Conservation (phyloP, 1,140 invertebrate species). For the Brachystomella parvula region DNA sequence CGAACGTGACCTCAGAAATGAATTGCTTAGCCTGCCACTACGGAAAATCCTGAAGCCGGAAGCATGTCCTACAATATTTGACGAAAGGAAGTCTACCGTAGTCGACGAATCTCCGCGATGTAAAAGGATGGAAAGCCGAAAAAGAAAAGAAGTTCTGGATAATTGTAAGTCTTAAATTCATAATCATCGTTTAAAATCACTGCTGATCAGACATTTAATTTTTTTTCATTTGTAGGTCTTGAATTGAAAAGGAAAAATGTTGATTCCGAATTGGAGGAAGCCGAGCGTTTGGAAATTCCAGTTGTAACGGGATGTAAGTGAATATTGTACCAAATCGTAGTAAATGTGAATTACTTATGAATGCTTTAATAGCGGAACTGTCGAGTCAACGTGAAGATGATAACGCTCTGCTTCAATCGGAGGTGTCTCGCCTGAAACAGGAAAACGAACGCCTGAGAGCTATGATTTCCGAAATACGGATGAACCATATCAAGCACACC, state of each 20-base stretch:
- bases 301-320: too few species aligned
- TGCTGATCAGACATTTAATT: background rate
- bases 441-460: background rate
- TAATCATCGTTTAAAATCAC: background rate
- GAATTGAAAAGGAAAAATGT: too few species aligned
- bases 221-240: too few species aligned
- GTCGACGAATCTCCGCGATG: background rate
- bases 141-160: background rate
- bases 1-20: constrained; percentile 24
- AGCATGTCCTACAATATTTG: constrained; percentile 13
- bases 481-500: too few species aligned
- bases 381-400: background rate
- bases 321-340: too few species aligned
- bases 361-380: too few species aligned
- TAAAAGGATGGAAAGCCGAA: background rate
- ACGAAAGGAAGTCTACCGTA: background rate
- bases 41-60: constrained; percentile 1
- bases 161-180: background rate
- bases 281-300: too few species aligned
- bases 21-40: constrained; percentile 21
- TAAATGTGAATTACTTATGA: too few species aligned
- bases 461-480: background rate
- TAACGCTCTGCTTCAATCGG: background rate
- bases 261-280: too few species aligned
- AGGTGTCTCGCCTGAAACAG: background rate